Conservation (phyloP, 2,113 vertebrate genomes). For the Suricata suricatta region DNA sequence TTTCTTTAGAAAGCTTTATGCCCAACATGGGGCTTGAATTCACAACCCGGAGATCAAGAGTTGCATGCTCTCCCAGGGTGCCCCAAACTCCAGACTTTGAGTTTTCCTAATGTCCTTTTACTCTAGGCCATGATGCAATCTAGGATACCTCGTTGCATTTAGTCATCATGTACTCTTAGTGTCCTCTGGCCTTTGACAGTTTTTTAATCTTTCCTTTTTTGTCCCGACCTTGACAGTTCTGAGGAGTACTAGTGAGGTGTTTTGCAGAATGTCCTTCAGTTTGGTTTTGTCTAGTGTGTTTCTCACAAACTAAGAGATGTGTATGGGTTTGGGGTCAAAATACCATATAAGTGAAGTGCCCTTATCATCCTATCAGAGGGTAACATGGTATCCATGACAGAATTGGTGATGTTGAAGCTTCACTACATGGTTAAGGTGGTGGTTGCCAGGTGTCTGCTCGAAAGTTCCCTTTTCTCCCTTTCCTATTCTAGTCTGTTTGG, state of each 20-base stretch:
- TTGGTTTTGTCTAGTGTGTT: neutral
- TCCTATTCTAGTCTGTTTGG: neutral
- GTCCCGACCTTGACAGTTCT: neutral
- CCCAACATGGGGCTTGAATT: neutral
- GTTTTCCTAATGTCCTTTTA: neutral
- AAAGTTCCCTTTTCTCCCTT: neutral
- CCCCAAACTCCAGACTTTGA: neutral
- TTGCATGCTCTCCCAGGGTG: neutral
- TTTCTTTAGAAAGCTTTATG: neutral
- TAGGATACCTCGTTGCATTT: neutral
- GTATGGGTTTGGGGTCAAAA: neutral
- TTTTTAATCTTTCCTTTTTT: neutral
- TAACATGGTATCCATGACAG: neutral
- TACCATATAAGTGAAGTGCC: neutral
- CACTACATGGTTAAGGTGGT: neutral
- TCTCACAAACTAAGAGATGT: neutral
- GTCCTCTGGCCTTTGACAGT: neutral
- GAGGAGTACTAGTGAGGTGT: neutral
- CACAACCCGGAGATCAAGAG: neutral
- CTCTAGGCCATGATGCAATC: neutral
- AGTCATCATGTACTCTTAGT: neutral
- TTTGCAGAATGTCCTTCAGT: neutral
- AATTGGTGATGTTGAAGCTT: neutral
- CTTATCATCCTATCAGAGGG: neutral
- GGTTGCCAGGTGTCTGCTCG: neutral